These are phyloP conservation scores for Calcarius ornatus DNA, from an alignment of 2,113 vertebrate species.

Conservation along the genomic window DNA sequence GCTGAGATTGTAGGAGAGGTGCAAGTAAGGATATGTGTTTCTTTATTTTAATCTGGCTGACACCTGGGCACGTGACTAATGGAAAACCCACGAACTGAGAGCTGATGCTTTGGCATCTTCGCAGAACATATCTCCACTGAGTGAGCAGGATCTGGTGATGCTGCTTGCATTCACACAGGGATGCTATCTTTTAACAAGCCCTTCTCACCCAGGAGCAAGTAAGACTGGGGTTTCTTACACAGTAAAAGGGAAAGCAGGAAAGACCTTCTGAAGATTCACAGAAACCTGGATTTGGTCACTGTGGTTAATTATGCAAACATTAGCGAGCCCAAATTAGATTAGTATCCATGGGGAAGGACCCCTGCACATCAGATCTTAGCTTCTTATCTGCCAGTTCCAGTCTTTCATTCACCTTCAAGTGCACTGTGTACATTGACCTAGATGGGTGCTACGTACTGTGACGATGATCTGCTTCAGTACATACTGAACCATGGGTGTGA, in stretches of 20 bases:
- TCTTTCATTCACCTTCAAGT: neutral
- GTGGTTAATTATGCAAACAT: neutral
- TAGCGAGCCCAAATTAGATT: neutral
- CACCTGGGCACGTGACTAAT: neutral
- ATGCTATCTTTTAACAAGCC: neutral
- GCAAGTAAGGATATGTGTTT: neutral
- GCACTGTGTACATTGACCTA: neutral
- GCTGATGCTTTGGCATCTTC: neutral
- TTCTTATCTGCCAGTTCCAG: neutral
- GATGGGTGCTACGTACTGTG: neutral
- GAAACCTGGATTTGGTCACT: neutral
- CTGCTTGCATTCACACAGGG: neutral
- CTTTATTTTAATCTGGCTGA: neutral
- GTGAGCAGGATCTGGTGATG: neutral
- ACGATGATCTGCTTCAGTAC: neutral
- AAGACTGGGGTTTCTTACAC: neutral
- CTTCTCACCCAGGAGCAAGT: neutral
- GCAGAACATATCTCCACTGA: accelerated
- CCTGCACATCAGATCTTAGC: neutral
- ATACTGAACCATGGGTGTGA: conserved; percentile 13
- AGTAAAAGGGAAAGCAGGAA: neutral
- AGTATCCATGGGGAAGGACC: neutral
- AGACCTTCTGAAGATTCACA: neutral
- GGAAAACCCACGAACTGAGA: neutral
- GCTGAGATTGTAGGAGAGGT: neutral